Base-by-base conservation (phyloP, 2,113 vertebrate species). In the Mustela lutreola region DNA sequence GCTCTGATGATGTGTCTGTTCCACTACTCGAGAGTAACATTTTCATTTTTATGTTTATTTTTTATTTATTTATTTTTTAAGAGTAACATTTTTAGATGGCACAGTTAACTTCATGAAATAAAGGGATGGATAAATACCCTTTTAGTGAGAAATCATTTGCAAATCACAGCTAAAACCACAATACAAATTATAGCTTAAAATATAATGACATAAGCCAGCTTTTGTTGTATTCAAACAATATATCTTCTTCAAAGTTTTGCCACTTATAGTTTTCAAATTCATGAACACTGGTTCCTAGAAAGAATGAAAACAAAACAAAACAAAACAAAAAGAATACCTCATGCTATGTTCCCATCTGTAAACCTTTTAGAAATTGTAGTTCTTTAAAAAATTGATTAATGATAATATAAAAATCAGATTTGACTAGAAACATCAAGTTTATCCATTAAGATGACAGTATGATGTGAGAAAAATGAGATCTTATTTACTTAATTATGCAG, bases 311-410 rank as follows among this genome's bases (percentile, higher is more conserved):
- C 73, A 33, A 65, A 33, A 65, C 33, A 76, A 48, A 65, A 3
- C 11, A 42, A 65, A n/a, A 63, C 62, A 63, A 63, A 31, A 58
- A 18, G 15, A 56, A 56, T 5, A 26, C 10, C 26, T 67, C 31
- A 67, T 33, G 18, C n/a, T 78, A 36, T 84, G 24, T 79, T 93
- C 1, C 86, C 50, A 10, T 36, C 71, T 9, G 9, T 80, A 90
- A 31, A 96, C 7, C 0, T 18, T 89, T 24, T 84, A 19, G 24
- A 33, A 70, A 73, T 75, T 39, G 4, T 86, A 84, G 15, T 58
- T 85, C 42, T 96, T n/a, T 76, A 67, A 84, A 87, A 65, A 70
- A 76, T 11, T 96, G 82, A 39, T 31, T 33, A 88, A 31, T 71
- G 5, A 81, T 67, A 90, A 65, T 11, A 67, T 60, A 82, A 14